phyloP scores from a whole-genome alignment of 1,140 invertebrate species.

The Bradysia coprophila region DNA sequence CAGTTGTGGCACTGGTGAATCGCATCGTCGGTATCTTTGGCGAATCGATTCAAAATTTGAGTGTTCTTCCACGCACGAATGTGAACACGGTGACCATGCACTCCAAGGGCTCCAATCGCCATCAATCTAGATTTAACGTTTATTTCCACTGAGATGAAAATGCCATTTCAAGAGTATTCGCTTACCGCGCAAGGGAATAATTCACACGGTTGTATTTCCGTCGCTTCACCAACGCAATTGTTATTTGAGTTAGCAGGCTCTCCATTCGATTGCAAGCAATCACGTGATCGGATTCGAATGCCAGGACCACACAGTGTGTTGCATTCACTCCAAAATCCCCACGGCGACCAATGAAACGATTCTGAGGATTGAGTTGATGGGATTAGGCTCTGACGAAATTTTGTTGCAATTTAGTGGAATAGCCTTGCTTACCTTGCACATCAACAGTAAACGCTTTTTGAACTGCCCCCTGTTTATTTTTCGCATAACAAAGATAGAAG shows the following conservation, averaged over 20 bases:
- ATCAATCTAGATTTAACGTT: not conserved
- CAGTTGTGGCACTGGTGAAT: constrained; percentile 1
- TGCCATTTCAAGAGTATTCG: no score
- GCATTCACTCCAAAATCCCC: constrained; percentile 1
- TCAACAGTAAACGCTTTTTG: not conserved
- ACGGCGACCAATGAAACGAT: not conserved
- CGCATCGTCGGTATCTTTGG: not conserved
- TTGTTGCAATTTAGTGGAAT: not conserved
- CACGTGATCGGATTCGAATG: not conserved
- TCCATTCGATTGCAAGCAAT: not conserved
- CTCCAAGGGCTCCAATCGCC: not conserved
- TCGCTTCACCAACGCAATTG: not conserved
- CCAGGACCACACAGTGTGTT: not conserved
- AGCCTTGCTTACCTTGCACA: not conserved
- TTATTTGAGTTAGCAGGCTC: not conserved
- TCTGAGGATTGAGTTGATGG: not conserved
- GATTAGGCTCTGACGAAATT: no score
- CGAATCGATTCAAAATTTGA: not conserved
- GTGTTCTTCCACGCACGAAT: not conserved
- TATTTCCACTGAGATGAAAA: no score
- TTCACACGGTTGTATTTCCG: not conserved
- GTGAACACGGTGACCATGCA: not conserved
- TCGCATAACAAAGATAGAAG: not conserved
- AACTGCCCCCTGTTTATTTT: not conserved
- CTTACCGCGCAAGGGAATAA: not conserved